phyloP scores from a whole-genome alignment of 2,113 vertebrate genomes.

The Falco punctatus region DNA sequence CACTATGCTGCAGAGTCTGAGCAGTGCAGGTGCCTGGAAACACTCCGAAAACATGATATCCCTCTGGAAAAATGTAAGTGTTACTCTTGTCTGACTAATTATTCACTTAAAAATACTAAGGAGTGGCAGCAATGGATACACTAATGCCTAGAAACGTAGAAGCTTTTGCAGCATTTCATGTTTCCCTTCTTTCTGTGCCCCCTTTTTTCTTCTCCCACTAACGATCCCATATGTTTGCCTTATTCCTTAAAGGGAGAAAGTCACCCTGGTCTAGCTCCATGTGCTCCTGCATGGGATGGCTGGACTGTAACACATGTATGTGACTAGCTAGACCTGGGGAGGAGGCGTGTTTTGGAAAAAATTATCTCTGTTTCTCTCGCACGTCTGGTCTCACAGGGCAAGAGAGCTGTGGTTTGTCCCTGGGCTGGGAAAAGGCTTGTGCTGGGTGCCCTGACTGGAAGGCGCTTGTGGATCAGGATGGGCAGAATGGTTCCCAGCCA shows the following conservation, averaged over 20 bases:
- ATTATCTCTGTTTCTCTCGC: neutral
- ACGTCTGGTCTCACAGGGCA: neutral
- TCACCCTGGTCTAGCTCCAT: neutral
- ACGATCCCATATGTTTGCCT: neutral
- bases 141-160: neutral
- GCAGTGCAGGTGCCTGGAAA: conserved; percentile 41
- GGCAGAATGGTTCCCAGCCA: neutral
- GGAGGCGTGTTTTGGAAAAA: neutral
- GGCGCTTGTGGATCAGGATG: neutral
- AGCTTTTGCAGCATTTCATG: neutral
- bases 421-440: neutral
- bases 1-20: neutral
- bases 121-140: neutral
- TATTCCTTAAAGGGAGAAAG: neutral
- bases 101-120: neutral
- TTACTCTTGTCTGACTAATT: conserved; percentile 15
- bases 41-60: neutral
- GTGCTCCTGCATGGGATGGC: neutral
- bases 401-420: neutral
- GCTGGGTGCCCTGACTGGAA: neutral
- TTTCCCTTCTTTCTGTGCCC: neutral
- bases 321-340: neutral
- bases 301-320: rapidly evolving
- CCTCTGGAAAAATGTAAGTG: neutral
- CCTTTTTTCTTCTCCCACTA: neutral